Evolutionary conservation across 2,888 invertebrate genomes (phyloP), one percentile per base, ranked within the genome.

Genomic region (Cheilosia impressa): DNA sequence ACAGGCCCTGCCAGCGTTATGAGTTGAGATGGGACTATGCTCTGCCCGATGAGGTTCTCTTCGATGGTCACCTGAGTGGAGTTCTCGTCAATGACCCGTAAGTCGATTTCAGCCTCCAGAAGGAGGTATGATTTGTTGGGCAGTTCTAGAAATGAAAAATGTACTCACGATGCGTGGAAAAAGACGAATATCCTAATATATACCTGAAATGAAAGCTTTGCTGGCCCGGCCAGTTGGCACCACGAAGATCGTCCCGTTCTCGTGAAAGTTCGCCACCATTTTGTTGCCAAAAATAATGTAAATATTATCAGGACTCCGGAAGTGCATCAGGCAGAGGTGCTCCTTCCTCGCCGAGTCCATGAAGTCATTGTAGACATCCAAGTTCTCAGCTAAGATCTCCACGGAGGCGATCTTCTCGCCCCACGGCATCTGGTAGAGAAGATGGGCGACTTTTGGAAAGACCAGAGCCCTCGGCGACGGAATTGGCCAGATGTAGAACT

Each of bases 401-500:
- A 92, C 91, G 0, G 92, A 92, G n/a, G 92, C 91, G 41, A 91
- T 91, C 55, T 90, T 89, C 53, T 91, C 91, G 27, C 90, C 91
- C 92, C 92, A 92, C 0, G 92, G 92, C 91, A 92, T 90, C 85
- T 92, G 91, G 69, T 92, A 91, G 27, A 92, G 82, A 19, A 92
- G 87, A 58, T 92, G 92, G 0, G 91, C 91, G 7, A 91, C 91
- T 53, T 91, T 92, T 2, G 92, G 91, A 60, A 92, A 91, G 2
- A 92, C 77, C 22, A 90, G 87, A 0, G 73, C 62, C 0, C 90
- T 90, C 0, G 90, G 88, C 1, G 91, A 88, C 1, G 92, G 91
- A 81, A 92, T 90, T 9, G 92, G 89, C 92, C 92, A 92, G 7
- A 92, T 91, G 88, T 91, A 91, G 75, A 91, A 92, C 57, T 92